These are phyloP conservation scores for Parus major DNA, from an alignment of 2,113 vertebrate genomes.

Conservation along the genomic window DNA sequence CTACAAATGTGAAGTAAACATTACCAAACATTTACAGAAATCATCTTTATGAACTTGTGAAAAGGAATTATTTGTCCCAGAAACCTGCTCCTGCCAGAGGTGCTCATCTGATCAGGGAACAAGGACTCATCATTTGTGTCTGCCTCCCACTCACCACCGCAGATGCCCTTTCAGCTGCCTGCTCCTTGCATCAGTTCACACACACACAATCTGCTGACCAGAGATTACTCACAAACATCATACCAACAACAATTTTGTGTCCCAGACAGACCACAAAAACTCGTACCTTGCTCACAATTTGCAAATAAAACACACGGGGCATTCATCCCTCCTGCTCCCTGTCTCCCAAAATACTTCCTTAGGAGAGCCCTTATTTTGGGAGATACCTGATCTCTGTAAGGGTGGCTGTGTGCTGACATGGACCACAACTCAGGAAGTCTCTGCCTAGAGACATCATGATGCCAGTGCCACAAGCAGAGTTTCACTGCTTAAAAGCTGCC, in stretches of 20 bases:
- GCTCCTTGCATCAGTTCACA: not conserved
- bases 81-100: not conserved
- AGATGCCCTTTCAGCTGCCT: not conserved
- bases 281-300: not conserved
- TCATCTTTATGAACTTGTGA: not conserved
- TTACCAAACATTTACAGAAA: not conserved
- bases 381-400: not conserved
- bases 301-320: accelerated
- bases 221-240: not conserved
- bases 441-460: not conserved
- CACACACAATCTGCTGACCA: not conserved
- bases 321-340: not conserved
- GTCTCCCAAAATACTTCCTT: not conserved
- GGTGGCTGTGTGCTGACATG: not conserved
- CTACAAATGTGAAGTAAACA: conserved; percentile 9
- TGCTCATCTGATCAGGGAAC: not conserved
- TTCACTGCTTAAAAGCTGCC: not conserved
- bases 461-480: not conserved
- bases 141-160: not conserved
- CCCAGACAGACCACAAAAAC: not conserved
- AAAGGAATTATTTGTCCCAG: not conserved
- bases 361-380: not conserved
- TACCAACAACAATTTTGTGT: not conserved
- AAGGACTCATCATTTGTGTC: not conserved
- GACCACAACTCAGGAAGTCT: not conserved